Conservation (phyloP, 1,140 invertebrate genomes). For the Heliconius melpomene region DNA sequence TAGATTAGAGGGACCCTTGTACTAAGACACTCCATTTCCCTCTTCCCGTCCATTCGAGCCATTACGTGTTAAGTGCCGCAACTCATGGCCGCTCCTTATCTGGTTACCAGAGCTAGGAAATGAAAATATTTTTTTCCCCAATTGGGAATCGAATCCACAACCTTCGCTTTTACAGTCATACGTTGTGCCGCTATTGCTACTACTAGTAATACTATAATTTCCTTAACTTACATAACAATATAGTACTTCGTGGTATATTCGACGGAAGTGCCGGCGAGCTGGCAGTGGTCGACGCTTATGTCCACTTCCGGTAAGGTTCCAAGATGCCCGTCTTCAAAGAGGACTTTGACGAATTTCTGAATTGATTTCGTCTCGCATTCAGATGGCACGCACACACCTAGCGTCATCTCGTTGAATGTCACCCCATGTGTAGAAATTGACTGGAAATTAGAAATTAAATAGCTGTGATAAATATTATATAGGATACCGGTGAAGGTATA, state of each 20-base stretch:
- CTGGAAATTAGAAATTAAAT: slow-evolving; percentile 4
- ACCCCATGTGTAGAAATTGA: slow-evolving; percentile 26
- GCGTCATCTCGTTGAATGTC: slow-evolving; percentile 39
- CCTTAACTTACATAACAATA: neutral
- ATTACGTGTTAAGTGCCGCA: no score
- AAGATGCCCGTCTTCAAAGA: neutral
- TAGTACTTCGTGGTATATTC: neutral
- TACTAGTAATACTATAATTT: neutral
- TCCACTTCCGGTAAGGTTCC: neutral
- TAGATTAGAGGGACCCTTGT: no score
- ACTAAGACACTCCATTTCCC: no score
- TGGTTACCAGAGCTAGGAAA: no score
- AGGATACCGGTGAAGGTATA: no score
- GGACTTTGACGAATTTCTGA: slow-evolving; percentile 29
- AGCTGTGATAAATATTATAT: no score
- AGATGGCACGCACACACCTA: slow-evolving; percentile 45
- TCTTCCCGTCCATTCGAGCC: no score
- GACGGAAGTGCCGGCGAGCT: neutral
- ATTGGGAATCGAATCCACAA: neutral
- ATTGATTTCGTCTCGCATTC: slow-evolving; percentile 35
- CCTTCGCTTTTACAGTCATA: neutral
- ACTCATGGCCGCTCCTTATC: no score
- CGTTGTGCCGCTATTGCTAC: neutral
- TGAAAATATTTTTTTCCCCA: no score
- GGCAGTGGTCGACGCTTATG: neutral